Percentiles rank a stretch among this genome's conserved stretches.
phyloP scores from a whole-genome alignment of 2,113 vertebrate genomes.

The Nothocercus julius region DNA sequence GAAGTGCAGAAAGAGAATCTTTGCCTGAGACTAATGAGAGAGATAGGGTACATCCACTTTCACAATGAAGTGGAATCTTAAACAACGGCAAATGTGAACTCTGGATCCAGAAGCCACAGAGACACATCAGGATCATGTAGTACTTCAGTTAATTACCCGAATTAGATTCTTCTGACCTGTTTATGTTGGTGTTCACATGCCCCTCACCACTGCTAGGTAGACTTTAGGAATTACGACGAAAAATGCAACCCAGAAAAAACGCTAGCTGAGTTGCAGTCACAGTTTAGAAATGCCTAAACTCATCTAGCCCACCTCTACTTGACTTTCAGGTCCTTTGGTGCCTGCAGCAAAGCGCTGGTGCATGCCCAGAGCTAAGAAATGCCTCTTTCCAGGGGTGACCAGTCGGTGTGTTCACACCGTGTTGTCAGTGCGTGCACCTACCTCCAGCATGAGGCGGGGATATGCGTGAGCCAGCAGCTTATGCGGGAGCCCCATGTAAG shows the following conservation, averaged over 20 bases:
- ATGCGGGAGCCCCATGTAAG: not conserved
- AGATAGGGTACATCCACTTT: not conserved
- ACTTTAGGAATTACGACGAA: not conserved
- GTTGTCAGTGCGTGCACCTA: not conserved
- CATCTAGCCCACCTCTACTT: not conserved
- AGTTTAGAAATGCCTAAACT: not conserved
- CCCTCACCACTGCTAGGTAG: not conserved
- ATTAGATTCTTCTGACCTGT: not conserved
- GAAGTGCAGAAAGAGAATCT: not conserved
- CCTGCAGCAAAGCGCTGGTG: too few relatives aligned
- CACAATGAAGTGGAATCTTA: not conserved
- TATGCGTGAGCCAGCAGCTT: not conserved
- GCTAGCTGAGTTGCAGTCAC: not conserved
- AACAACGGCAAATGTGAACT: constrained; percentile 2
- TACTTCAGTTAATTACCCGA: constrained; percentile 22
- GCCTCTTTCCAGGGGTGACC: not conserved
- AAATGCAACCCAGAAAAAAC: not conserved
- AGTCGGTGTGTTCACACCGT: not conserved
- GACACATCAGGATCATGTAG: not conserved
- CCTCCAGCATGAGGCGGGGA: not conserved
- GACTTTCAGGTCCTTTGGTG: not conserved
- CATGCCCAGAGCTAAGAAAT: not conserved
- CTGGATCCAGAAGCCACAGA: not conserved
- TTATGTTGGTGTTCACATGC: not conserved
- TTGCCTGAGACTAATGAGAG: not conserved